Conservation (phyloP, 2,113 vertebrate genomes). For the Rhinoderma darwinii region DNA sequence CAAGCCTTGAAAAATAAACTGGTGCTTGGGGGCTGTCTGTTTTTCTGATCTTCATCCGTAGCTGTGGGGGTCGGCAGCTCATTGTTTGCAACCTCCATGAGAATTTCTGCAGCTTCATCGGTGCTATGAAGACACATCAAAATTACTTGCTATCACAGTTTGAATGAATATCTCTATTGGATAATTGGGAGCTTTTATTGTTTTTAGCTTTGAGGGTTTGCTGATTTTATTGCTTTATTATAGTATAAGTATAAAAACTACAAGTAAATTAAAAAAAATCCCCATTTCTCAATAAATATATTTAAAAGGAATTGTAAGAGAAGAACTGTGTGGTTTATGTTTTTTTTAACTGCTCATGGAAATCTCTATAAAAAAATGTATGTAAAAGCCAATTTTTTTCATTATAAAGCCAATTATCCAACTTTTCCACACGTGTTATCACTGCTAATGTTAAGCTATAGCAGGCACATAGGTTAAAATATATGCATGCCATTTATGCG, state of each 20-base stretch:
- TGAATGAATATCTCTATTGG: neutral
- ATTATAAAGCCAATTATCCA: no score
- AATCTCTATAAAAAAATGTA: neutral
- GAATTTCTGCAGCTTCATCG: neutral
- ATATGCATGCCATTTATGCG: no score
- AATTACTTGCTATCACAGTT: neutral
- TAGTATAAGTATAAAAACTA: neutral
- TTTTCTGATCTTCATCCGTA: slow-evolving; percentile 11
- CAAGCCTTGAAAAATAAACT: slow-evolving; percentile 17
- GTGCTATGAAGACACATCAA: neutral
- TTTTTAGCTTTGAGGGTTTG: neutral
- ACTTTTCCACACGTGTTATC: no score
- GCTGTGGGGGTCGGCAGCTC: neutral
- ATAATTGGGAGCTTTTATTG: neutral
- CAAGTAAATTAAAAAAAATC: neutral
- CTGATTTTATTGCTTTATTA: neutral
- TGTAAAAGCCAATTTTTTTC: neutral
- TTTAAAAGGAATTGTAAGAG: neutral
- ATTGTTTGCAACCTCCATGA: neutral
- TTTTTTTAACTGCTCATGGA: neutral
- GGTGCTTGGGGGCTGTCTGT: slow-evolving; percentile 11
- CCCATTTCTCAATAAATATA: neutral
- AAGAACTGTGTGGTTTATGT: neutral
- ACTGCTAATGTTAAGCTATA: no score
- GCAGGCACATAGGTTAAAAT: no score